Conservation (phyloP, 2,888 invertebrate species). For the Dione vanillae region DNA sequence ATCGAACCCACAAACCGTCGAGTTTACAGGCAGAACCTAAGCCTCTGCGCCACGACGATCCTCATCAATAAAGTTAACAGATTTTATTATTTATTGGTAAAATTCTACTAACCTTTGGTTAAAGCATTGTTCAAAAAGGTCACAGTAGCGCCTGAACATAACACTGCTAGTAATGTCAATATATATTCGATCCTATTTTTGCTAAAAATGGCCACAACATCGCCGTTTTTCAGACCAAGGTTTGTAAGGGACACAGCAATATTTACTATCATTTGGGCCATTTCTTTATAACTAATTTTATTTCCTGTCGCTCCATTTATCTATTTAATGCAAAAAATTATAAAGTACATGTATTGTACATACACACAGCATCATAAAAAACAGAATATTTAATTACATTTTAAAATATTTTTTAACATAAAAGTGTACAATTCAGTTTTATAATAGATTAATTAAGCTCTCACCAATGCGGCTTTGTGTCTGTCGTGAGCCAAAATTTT, state of each 20-base stretch:
- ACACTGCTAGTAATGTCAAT: conserved; percentile 54
- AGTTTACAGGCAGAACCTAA: too few species aligned
- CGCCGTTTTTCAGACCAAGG: conserved; percentile 55
- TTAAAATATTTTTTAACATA: neutral
- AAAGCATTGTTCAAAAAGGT: conserved; percentile 61
- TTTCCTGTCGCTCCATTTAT: conserved; percentile 58
- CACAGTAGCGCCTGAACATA: conserved; percentile 57
- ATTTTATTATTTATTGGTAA: neutral
- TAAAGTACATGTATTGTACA: neutral
- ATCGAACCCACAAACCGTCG: too few species aligned
- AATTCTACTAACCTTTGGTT: conserved; percentile 54
- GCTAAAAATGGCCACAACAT: conserved; percentile 60
- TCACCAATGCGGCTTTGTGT: conserved; percentile 63
- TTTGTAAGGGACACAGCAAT: conserved; percentile 53
- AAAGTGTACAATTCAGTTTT: neutral
- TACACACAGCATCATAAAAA: too few species aligned
- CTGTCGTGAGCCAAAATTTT: conserved; percentile 53
- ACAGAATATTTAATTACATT: too few species aligned
- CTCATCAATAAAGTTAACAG: too few species aligned
- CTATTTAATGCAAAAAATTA: conserved; percentile 47
- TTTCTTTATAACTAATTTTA: conserved; percentile 54
- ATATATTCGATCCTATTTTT: conserved; percentile 63
- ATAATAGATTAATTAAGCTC: conserved; percentile 44
- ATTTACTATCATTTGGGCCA: conserved; percentile 58
- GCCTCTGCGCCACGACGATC: too few species aligned